Evolutionary conservation across 2,797 vertebrate species (phyloP).

Genomic region (Somateria mollissima): DNA sequence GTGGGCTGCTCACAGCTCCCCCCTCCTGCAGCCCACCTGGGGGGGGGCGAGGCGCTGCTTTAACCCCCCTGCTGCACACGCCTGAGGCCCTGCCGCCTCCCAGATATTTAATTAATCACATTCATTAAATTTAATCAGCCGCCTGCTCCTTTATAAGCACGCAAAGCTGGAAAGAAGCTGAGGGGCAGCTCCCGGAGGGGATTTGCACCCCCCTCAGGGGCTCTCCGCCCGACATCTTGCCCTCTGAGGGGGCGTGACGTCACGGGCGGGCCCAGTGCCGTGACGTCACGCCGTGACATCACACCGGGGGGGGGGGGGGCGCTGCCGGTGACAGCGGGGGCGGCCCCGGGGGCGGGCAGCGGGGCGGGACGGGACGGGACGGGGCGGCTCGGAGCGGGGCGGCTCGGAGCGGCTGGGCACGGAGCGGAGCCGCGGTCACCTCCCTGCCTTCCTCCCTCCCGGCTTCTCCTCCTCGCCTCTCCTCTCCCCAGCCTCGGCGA

Average conservation of each 20-base stretch:
- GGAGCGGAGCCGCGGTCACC: neutral
- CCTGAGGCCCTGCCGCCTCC: neutral
- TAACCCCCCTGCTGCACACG: neutral
- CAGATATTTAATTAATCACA: neutral
- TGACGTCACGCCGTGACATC: too few species aligned
- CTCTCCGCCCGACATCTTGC: too few species aligned
- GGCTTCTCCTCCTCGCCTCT: neutral
- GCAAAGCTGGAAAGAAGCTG: neutral
- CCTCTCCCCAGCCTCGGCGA: constrained; percentile 28
- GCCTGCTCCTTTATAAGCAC: neutral
- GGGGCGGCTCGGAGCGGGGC: neutral
- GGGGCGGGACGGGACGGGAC: constrained; percentile 63
- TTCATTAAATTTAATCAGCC: too few species aligned
- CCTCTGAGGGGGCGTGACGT: too few species aligned
- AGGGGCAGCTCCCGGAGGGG: too few species aligned
- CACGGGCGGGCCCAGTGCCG: too few species aligned
- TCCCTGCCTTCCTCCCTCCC: neutral
- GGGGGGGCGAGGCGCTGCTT: rapidly evolving
- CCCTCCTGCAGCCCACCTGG: neutral
- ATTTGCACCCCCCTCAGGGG: too few species aligned
- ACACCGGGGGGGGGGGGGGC: too few species aligned
- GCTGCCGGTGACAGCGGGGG: too few species aligned
- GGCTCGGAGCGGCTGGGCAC: too few species aligned
- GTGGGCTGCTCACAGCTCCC: neutral
- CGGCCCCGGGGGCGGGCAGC: constrained; percentile 80